Evolutionary conservation across 1,140 invertebrate genomes (phyloP).

Genomic region (Hyles euphorbiae): DNA sequence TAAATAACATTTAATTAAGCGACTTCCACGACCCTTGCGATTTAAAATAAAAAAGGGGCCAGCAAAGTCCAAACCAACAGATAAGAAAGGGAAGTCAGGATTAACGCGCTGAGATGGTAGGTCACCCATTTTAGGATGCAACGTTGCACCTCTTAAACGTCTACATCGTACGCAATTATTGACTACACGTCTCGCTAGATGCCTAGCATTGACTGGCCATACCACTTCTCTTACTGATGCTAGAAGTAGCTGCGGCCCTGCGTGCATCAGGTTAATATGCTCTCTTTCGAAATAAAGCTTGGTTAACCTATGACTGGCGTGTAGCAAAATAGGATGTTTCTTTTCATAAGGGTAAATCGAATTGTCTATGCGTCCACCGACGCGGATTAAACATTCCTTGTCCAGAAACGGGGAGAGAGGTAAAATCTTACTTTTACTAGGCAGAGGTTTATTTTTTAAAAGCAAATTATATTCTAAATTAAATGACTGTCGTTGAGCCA

Average conservation of each 20-base stretch:
- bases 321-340: conserved; percentile 20
- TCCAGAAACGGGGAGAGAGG: conserved; percentile 16
- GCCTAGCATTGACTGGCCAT: conserved; percentile 13
- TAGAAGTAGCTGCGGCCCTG: conserved; percentile 12
- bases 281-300: conserved; percentile 10
- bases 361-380: conserved; percentile 15
- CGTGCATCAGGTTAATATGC: conserved; percentile 9
- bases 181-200: conserved; percentile 4
- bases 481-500: conserved; percentile 13
- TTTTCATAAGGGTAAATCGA: conserved; percentile 16
- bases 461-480: conserved; percentile 4
- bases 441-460: conserved; percentile 5
- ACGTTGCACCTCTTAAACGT: conserved; percentile 3
- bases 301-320: conserved; percentile 11
- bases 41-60: conserved; percentile 37
- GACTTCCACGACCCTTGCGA: neutral
- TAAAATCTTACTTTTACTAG: neutral
- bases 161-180: conserved; percentile 13
- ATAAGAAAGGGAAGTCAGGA: conserved; percentile 12
- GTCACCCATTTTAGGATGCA: conserved; percentile 11
- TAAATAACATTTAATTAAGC: conserved; percentile 27
- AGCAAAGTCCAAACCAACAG: conserved; percentile 38
- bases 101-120: conserved; percentile 28
- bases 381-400: conserved; percentile 12
- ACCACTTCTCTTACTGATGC: conserved; percentile 11